Evolutionary conservation across 2,888 invertebrate species (phyloP).

Genomic region (Atethmia centrago): DNA sequence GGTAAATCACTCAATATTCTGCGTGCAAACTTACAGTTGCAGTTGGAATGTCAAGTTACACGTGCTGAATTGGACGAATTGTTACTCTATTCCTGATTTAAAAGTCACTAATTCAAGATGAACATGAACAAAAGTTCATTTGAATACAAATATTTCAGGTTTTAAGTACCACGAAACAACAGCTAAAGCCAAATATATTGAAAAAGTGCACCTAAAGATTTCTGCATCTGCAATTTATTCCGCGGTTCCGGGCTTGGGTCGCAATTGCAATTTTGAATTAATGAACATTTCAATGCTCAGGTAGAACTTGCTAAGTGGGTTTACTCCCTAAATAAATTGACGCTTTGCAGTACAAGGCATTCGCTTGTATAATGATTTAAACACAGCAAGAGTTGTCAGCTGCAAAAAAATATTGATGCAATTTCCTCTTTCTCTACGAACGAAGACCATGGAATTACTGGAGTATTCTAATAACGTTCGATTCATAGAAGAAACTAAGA

Average conservation of each 20-base stretch:
- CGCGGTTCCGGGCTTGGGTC: neutral
- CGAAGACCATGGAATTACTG: neutral
- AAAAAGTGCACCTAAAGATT: constrained; percentile 2
- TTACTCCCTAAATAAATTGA: too few species aligned
- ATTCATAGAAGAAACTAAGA: neutral
- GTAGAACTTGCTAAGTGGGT: constrained; percentile 8
- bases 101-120: neutral
- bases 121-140: neutral
- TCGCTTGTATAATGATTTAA: constrained; percentile 33
- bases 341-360: constrained; percentile 13
- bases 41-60: neutral
- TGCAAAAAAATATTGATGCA: constrained; percentile 26
- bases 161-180: neutral
- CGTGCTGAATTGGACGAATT: neutral
- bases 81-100: neutral
- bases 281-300: neutral
- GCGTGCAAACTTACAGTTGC: too few species aligned
- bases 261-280: neutral
- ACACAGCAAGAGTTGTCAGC: constrained; percentile 5
- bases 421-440: constrained; percentile 16
- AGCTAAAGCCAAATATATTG: neutral
- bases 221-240: constrained; percentile 3
- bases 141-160: neutral
- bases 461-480: neutral
- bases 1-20: too few species aligned